Evolutionary conservation across 2,797 vertebrate species (phyloP), one percentile per base, ranked within the genome.

Genomic region (Chanos chanos): DNA sequence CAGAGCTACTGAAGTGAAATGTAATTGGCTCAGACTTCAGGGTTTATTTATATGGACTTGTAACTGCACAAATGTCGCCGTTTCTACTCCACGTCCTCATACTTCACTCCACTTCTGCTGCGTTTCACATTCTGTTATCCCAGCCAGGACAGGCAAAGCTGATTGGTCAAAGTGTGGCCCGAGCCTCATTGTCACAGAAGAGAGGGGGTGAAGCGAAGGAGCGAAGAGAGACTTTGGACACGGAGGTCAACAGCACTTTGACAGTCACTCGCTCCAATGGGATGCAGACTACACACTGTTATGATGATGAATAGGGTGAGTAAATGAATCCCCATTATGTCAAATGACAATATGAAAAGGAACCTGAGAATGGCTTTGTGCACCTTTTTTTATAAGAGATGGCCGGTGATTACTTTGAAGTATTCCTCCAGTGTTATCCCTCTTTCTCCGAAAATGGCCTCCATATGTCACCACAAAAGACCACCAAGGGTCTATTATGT

Each of bases 401-500:
- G 52, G 16, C 28, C 44, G 15, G 48, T 48, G 52, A 70, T 73
- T 54, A 55, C 44, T 53, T 30, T 47, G n/a, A 70, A 66, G 61
- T 31, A 30, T 33, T 39, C 13, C 36, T 31, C 18, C 40, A 27
- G 25, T 44, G 54, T 59, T 64, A 40, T 62, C 39, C 33, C 34
- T 56, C 28, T 7, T 55, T 64, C 37, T 47, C 33, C n/a, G 16
- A 47, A 52, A 67, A 73, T 47, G 47, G 65, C 43, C 61, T 54
- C 45, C 51, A 53, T 48, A 70, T 50, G 54, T 66, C 69, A 63
- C 41, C 53, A 45, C 27, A 56, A n/a, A 37, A 45, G 51, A 72
- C 65, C 58, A 69, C 49, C 55, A 41, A 58, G 62, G 53, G 69
- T 62, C 72, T 68, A 76, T 76, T 72, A 72, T 27, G 4, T 44